Base-by-base conservation (phyloP, 2,113 vertebrate species). In the Danio rerio region DNA sequence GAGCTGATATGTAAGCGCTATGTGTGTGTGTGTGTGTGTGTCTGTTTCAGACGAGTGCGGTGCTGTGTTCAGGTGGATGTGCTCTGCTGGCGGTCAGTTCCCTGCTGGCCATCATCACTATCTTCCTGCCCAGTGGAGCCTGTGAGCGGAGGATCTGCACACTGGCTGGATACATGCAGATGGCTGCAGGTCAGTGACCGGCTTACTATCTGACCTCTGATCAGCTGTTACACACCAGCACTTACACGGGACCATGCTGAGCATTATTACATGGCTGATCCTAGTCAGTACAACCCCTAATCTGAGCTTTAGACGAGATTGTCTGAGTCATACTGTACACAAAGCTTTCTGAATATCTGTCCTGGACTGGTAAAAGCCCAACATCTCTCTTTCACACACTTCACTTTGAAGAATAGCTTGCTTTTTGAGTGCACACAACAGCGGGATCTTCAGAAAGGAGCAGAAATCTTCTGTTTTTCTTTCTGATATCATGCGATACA, bases 141-240 rank as follows among this genome's bases (percentile, higher is more conserved):
- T 97, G 96, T n/a, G 96, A 98, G 92, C 92, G 94, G 86, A 89
- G 94, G 91, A 85, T 95, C 88, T 98, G 96, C 92, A 96, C 95
- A 76, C 92, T 98, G 91, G 95, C 96, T 7, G 96, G 96, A 72
- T 97, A 97, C 94, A 96, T 96, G 94, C 96, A 98, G 94, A 96
- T 95, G 88, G 96, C 96, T n/a, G 91, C 96, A 91, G 96, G 96
- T 96, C 81, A 88, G 94, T 91, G 59, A 55, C 49, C 5, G 12
- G 49, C 49, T 72, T 83, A 73, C 78, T 79, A 18, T 73, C 71
- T 21, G 15, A 31, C 49, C 76, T 76, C 59, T 59, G 13, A 55
- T 16, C 47, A 20, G 76, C 49, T 47, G 18, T 42, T 20, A 52
- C 49, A 21, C 69, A 52, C 69, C 65, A 69, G 43, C 65, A 5